phyloP scores from a whole-genome alignment of 2,888 invertebrate genomes.

The Epinotia brunnichana region DNA sequence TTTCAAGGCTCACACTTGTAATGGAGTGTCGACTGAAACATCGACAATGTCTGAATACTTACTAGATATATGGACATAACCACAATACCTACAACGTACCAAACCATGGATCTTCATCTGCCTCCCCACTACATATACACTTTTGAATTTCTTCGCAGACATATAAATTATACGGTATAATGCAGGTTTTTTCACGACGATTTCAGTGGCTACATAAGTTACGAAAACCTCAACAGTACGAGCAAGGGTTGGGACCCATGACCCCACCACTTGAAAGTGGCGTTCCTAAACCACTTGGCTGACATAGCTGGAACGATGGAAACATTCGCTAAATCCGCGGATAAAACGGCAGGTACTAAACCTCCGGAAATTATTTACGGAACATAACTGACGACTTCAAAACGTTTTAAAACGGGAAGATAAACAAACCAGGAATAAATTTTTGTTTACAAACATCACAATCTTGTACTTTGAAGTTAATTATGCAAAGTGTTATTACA shows the following conservation, averaged over 20 bases:
- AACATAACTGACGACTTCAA: constrained; percentile 18
- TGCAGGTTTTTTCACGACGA: neutral
- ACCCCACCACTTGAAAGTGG: neutral
- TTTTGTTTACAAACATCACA: constrained; percentile 38
- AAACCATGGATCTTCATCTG: neutral
- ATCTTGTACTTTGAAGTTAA: constrained; percentile 38
- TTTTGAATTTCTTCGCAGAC: neutral
- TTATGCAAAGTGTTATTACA: constrained; percentile 28
- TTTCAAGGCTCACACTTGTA: constrained; percentile 28
- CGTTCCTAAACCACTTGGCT: neutral
- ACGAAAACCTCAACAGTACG: neutral
- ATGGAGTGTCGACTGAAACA: constrained; percentile 1
- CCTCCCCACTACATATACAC: neutral
- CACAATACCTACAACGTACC: neutral
- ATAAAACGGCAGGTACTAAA: constrained; percentile 5
- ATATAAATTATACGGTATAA: no score
- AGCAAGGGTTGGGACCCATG: neutral
- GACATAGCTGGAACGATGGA: neutral
- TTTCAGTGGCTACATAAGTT: neutral
- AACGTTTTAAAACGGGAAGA: constrained; percentile 26
- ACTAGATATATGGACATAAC: neutral
- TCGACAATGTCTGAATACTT: neutral
- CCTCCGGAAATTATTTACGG: constrained; percentile 23
- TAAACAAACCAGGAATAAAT: constrained; percentile 20
- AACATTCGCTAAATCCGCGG: neutral